phyloP scores from a whole-genome alignment of 2,797 vertebrate species.

The Pipistrellus pygmaeus region DNA sequence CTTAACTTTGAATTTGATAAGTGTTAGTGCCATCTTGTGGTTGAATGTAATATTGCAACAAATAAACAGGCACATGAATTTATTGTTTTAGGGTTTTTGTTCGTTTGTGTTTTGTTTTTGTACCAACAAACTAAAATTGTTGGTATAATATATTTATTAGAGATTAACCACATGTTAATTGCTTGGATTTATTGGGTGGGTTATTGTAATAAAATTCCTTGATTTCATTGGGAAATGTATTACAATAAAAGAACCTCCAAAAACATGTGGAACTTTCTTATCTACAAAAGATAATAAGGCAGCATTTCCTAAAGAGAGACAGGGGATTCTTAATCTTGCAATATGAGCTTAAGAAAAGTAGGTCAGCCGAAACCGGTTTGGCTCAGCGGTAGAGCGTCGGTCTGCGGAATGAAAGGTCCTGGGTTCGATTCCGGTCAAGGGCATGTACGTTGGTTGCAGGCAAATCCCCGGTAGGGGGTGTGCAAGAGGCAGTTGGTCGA shows the following conservation, averaged over 20 bases:
- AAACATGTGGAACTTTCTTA: background rate
- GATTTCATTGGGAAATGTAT: background rate
- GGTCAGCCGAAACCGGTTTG: too few species aligned
- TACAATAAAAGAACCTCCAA: background rate
- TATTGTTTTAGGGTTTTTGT: background rate
- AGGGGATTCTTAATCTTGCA: background rate
- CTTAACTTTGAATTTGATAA: conserved; percentile 33
- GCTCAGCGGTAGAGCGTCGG: too few species aligned
- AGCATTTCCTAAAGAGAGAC: background rate
- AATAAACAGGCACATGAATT: background rate
- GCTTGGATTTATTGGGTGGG: background rate
- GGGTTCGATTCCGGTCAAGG: too few species aligned
- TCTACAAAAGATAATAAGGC: background rate
- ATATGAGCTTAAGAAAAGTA: background rate
- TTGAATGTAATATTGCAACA: conserved; percentile 61
- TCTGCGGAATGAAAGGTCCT: too few species aligned
- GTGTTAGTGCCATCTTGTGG: conserved; percentile 85
- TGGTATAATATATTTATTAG: background rate
- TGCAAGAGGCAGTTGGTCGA: too few species aligned
- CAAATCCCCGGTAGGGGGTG: too few species aligned
- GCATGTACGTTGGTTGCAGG: too few species aligned
- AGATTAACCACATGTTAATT: background rate
- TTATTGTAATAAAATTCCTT: background rate
- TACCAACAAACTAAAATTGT: background rate
- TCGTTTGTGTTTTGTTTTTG: background rate